phyloP scores from a whole-genome alignment of 2,888 invertebrate species.

The Cerastis leucographa region DNA sequence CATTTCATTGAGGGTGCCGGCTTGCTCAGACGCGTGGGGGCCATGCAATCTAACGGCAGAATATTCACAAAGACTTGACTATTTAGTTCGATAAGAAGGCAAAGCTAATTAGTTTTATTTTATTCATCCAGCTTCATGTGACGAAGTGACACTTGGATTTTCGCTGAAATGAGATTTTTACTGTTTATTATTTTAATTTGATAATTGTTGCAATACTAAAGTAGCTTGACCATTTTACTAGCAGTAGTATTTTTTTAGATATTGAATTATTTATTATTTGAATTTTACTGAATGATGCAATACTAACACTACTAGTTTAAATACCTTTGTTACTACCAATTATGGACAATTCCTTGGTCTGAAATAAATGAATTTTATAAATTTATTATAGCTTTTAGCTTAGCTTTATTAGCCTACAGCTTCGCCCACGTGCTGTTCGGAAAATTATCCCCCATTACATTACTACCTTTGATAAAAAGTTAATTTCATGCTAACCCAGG shows the following conservation, averaged over 20 bases:
- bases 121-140: neutral
- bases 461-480: neutral
- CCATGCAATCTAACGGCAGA: conserved; percentile 35
- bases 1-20: conserved; percentile 38
- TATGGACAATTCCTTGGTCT: neutral
- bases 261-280: too few relatives aligned
- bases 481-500: neutral
- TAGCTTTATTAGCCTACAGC: neutral
- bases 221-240: neutral
- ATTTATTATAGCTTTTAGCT: neutral
- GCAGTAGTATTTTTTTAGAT: too few relatives aligned
- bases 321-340: neutral
- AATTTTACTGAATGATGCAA: too few relatives aligned
- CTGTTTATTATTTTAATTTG: neutral
- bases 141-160: too few relatives aligned
- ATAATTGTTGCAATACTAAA: neutral
- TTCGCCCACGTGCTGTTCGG: neutral
- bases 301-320: neutral
- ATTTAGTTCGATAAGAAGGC: too few relatives aligned
- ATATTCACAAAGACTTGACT: neutral
- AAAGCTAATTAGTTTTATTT: too few relatives aligned
- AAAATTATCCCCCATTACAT: neutral
- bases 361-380: neutral
- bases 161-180: neutral
- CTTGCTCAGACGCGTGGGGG: conserved; percentile 33